phyloP scores from a whole-genome alignment of 1,140 invertebrate genomes.

The Procambarus virginalis region DNA sequence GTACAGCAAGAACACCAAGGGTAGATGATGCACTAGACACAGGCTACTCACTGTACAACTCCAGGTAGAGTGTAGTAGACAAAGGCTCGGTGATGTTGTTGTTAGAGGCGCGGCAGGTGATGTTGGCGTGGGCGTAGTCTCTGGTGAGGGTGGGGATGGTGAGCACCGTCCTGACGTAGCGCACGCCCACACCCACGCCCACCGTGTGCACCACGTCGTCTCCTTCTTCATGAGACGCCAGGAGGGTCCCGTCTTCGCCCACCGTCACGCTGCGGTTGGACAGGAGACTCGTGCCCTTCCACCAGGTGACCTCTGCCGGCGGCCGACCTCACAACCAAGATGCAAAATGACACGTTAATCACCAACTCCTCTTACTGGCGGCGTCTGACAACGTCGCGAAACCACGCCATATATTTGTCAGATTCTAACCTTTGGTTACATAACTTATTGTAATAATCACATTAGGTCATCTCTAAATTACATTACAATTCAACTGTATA shows the following conservation, averaged over 20 bases:
- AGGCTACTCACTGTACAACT: conserved; percentile 22
- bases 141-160: conserved; percentile 37
- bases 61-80: conserved; percentile 31
- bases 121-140: conserved; percentile 47
- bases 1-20: neutral
- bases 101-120: conserved; percentile 39
- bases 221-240: conserved; percentile 44
- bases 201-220: conserved; percentile 31
- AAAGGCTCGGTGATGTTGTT: conserved; percentile 43
- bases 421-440: too few relatives aligned
- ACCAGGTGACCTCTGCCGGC: conserved; percentile 37
- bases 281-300: conserved; percentile 21
- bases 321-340: conserved; percentile 12
- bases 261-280: conserved; percentile 38
- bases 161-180: conserved; percentile 40
- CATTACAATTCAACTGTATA: too few relatives aligned
- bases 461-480: too few relatives aligned
- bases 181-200: conserved; percentile 40
- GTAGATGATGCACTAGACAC: neutral
- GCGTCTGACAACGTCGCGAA: too few relatives aligned
- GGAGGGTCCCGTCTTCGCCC: conserved; percentile 32
- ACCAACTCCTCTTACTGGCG: too few relatives aligned
- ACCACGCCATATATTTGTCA: too few relatives aligned
- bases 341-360: neutral
- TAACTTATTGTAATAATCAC: too few relatives aligned